Conservation (phyloP, 2,888 invertebrate genomes). For the Eupsilia transversa region DNA sequence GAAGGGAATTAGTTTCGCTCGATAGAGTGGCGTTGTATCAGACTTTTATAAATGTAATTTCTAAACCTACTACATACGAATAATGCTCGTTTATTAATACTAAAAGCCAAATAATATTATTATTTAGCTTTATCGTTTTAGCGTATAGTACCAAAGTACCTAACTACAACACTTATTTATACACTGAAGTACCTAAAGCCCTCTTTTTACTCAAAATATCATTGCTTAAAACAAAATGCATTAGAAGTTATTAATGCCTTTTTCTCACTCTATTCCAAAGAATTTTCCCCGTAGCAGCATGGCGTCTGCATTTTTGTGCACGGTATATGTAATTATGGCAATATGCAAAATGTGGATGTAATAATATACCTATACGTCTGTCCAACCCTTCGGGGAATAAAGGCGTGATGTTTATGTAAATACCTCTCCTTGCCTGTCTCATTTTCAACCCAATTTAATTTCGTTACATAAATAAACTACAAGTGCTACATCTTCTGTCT, state of each 20-base stretch:
- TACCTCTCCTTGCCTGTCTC: not conserved
- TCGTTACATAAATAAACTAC: no score
- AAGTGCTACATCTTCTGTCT: no score
- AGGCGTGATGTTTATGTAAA: not conserved
- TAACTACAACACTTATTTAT: not conserved
- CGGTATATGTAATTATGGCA: not conserved
- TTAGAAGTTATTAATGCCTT: not conserved
- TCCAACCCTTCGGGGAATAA: not conserved
- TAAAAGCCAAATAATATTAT: not conserved
- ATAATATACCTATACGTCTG: not conserved
- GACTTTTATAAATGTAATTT: constrained; percentile 16
- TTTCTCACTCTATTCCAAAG: not conserved
- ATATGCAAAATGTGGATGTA: not conserved
- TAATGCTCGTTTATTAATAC: not conserved
- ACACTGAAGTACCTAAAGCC: not conserved
- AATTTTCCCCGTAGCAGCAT: not conserved
- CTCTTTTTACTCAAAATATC: no score
- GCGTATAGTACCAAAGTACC: not conserved
- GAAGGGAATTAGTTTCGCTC: constrained; percentile 52
- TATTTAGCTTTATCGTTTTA: not conserved
- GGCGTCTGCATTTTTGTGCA: not conserved
- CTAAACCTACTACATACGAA: constrained; percentile 4
- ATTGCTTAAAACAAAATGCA: not conserved
- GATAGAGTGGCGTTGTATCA: constrained; percentile 41
- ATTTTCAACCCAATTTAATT: no score